Base-by-base conservation (phyloP, 1,140 invertebrate species). In the Lepidurus arcticus region DNA sequence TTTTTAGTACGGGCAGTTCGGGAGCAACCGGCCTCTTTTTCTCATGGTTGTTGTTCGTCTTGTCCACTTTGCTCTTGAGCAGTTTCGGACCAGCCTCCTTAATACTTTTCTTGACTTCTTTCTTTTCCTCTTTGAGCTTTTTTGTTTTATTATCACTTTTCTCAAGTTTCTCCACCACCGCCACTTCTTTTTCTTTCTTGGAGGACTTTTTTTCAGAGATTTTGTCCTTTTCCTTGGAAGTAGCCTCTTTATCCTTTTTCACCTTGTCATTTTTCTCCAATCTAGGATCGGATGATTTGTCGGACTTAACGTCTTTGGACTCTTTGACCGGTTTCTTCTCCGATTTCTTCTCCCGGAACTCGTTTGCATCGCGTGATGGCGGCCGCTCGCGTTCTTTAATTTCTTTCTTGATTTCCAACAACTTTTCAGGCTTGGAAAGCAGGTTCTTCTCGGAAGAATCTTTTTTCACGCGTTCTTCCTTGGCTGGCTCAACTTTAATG, bases 391-490 rank as follows among this genome's bases (percentile, higher is more conserved):
- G 53, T 65, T 78, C 77, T 74, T 73, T 10, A 10, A 11, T 73
- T 65, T 53, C 24, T 73, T 78, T 73, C 44, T 78, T 78, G 3
- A 53, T 34, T 44, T 78, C 73, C 24, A 73, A 42, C 44, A 16
- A 21, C 5, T 44, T 73, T 42, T 78, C 77, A 3, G 76, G 76
- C 16, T 76, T 65, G n/a, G 26, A 43, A 53, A n/a, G 45, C 13
- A 45, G 53, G 24, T 85, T 81, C 87, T 86, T 34, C 86, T 86
- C 81, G 47, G 78, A 34, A 76, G 80, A 76, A 44, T 76, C 42
- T 82, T 82, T 42, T 79, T 82, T 53, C 81, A 81, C 84, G 78
- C 82, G 88, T 81, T 81, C 81, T 81, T 78, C 85, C 83, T 83
- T 82, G 81, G 76, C 82, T 84, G 9, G 83, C 78, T 65, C 53